Conservation (phyloP, 2,888 invertebrate species). For the Strigamia maritima region DNA sequence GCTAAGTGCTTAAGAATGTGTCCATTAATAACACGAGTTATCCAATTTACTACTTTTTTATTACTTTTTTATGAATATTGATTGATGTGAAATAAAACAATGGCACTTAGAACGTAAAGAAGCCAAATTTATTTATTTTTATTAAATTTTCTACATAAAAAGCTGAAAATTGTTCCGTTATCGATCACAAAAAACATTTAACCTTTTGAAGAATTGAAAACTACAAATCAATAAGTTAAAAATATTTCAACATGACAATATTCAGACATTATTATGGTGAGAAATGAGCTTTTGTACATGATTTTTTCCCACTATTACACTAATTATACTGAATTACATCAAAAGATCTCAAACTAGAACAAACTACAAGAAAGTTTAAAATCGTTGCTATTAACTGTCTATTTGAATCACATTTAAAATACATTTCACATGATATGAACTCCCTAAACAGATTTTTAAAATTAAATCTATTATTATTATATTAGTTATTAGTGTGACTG, state of each 20-base stretch:
- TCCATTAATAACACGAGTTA: neutral
- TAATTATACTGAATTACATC: constrained; percentile 5
- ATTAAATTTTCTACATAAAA: neutral
- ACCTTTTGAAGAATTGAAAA: constrained; percentile 21
- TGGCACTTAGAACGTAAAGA: neutral
- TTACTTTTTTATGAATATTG: too few relatives aligned
- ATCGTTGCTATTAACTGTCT: neutral
- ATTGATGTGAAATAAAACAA: too few relatives aligned
- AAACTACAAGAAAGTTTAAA: constrained; percentile 24
- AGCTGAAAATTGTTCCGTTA: constrained; percentile 6
- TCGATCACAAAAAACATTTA: neutral
- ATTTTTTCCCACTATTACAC: neutral
- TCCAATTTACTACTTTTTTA: too few relatives aligned
- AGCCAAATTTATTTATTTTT: constrained; percentile 31
- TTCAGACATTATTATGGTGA: constrained; percentile 24
- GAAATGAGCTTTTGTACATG: constrained; percentile 28
- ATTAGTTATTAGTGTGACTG: neutral
- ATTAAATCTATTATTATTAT: constrained; percentile 12
- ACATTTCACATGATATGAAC: constrained; percentile 28
- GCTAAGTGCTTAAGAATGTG: too few relatives aligned
- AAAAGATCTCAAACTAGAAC: constrained; percentile 23
- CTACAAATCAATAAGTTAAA: constrained; percentile 23
- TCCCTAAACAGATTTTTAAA: constrained; percentile 24
- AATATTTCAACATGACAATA: constrained; percentile 21
- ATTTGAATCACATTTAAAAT: constrained; percentile 17